Evolutionary conservation across 1,140 invertebrate species (phyloP), one percentile per base, ranked within the genome.

Genomic region (Asobara japonica): DNA sequence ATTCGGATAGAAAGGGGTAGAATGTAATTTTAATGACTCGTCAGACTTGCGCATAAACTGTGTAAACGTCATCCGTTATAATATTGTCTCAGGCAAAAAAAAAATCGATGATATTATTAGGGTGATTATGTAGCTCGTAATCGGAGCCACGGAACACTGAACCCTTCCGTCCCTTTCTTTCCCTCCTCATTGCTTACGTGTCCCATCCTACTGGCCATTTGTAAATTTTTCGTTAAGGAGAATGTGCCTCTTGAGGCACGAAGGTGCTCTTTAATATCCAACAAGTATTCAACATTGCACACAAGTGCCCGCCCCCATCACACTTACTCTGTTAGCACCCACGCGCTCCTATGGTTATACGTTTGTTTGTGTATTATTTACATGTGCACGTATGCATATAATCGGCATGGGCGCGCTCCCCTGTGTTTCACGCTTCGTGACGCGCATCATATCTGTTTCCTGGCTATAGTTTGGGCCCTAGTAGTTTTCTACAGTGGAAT

Each of bases 361-460:
- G 60, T 31, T 31, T 62, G 18, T 18, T 69, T 51, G 51, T 30
- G 16, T 65, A 60, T 48, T 60, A 66, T 72, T 64, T 74, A 68
- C 31, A 69, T 74, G 45, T 45, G 51, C 56, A 33, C 29, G 70
- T 29, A 33, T 65, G 61, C 20, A 67, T 74, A 77, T 84, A 83
- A 84, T 83, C 79, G 76, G 65, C 10, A 66, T 81, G 80, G 80
- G 77, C 76, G 78, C 77, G 78, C 72, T 77, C 77, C 18, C 27
- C 41, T 67, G 73, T 56, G 80, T 84, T 85, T 85, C 83, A 85
- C 76, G 83, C 83, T 85, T 72, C 77, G 82, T 76, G 79, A 80
- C 76, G 83, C 83, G 79, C 82, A 79, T 85, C 83, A 85, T 83
- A 83, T 83, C 79, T 83, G 79, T 80, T 84, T 83, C 83, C 83